Percentiles rank a stretch among this genome's conserved stretches.
Conservation (phyloP, 2,113 vertebrate genomes). For the Rhadina sibilatrix region DNA sequence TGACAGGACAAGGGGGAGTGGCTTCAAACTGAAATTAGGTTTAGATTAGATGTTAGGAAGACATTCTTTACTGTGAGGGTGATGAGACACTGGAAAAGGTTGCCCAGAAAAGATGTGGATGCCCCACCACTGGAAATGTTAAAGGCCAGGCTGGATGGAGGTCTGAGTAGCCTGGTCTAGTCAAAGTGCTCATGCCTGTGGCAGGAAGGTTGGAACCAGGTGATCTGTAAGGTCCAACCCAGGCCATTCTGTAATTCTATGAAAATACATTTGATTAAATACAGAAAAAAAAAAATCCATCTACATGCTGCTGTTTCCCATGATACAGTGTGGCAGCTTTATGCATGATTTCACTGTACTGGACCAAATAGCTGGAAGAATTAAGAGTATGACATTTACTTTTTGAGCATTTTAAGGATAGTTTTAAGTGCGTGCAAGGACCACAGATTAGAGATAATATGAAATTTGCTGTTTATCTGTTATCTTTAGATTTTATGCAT, state of each 20-base stretch:
- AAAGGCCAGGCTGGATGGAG: background rate
- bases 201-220: background rate
- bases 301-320: background rate
- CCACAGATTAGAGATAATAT: background rate
- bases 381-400: background rate
- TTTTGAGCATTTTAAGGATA: background rate
- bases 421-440: background rate
- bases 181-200: background rate
- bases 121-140: background rate
- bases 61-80: background rate
- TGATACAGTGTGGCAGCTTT: background rate
- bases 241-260: background rate
- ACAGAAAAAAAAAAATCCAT: background rate
- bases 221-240: background rate
- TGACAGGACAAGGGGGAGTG: background rate
- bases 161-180: background rate
- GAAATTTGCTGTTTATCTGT: background rate
- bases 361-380: background rate
- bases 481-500: background rate
- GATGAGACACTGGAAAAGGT: background rate
- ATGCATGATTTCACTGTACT: background rate
- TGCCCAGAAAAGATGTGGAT: background rate
- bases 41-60: background rate
- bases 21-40: background rate
- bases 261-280: background rate